phyloP scores from a whole-genome alignment of 2,888 invertebrate species.

The Tricholauxania praeusta region DNA sequence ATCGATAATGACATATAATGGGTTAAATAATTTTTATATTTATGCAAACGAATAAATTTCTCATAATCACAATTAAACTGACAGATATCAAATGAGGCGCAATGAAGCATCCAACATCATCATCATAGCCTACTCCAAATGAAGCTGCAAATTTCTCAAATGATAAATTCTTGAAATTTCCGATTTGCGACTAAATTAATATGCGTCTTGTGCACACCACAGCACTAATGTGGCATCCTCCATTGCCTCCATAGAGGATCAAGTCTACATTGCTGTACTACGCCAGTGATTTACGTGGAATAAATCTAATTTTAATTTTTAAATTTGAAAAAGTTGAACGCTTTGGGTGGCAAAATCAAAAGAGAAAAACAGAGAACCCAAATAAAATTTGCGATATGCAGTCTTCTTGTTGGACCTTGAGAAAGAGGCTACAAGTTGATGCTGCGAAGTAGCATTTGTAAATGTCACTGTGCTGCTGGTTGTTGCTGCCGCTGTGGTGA shows the following conservation, averaged over 20 bases:
- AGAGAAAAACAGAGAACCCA: too few species aligned
- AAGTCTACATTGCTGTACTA: not conserved
- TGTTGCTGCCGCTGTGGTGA: not conserved
- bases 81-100: too few species aligned
- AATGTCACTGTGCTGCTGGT: not conserved
- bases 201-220: slow-evolving; percentile 11
- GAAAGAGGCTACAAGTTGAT: not conserved
- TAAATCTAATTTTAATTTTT: slow-evolving; percentile 64
- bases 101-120: not conserved
- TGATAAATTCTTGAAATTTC: slow-evolving; percentile 12
- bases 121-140: not conserved
- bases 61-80: too few species aligned
- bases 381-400: not conserved
- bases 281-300: slow-evolving; percentile 63
- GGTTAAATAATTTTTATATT: too few species aligned
- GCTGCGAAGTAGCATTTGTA: slow-evolving; percentile 20
- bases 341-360: slow-evolving; percentile 43
- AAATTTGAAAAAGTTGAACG: slow-evolving; percentile 57
- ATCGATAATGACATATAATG: too few species aligned
- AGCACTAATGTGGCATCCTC: not conserved
- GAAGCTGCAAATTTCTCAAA: slow-evolving; percentile 16
- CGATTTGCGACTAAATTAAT: slow-evolving; percentile 31
- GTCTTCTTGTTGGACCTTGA: not conserved
- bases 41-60: too few species aligned
- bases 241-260: not conserved